Conservation (phyloP, 1,140 invertebrate genomes). For the Leptinotarsa undecemlineata region DNA sequence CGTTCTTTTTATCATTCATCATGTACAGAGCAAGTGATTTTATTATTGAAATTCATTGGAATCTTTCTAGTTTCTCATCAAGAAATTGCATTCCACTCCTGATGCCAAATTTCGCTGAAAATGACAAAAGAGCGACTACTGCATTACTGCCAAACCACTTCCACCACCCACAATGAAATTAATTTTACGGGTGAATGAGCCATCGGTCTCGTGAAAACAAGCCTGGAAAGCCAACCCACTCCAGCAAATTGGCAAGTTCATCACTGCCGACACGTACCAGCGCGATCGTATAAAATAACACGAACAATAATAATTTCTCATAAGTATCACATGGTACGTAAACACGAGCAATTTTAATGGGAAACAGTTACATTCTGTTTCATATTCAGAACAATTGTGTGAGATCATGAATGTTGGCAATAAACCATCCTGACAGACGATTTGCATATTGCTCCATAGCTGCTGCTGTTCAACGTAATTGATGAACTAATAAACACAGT, state of each 20-base stretch:
- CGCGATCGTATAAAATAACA: conserved; percentile 8
- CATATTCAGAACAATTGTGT: conserved; percentile 22
- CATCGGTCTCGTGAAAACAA: not conserved
- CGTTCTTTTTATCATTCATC: too few relatives aligned
- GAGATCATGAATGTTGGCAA: conserved; percentile 24
- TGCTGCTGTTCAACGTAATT: conserved; percentile 16
- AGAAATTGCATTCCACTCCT: too few relatives aligned
- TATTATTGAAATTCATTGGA: too few relatives aligned
- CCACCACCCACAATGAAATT: too few relatives aligned
- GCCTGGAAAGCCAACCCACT: not conserved
- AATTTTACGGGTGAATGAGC: not conserved
- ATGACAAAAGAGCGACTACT: too few relatives aligned
- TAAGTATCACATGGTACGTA: conserved; percentile 18
- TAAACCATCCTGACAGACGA: conserved; percentile 24
- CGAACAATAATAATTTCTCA: conserved; percentile 21
- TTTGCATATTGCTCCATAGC: conserved; percentile 26
- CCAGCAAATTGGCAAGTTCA: conserved; percentile 12
- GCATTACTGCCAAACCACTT: too few relatives aligned
- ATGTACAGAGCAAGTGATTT: too few relatives aligned
- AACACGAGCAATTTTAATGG: conserved; percentile 25
- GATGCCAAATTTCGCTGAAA: too few relatives aligned
- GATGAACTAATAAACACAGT: conserved; percentile 26
- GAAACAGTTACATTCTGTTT: conserved; percentile 25
- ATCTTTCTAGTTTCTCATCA: too few relatives aligned
- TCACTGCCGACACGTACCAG: not conserved